Evolutionary conservation across 2,113 vertebrate genomes (phyloP).

Genomic region (Chionomys nivalis): DNA sequence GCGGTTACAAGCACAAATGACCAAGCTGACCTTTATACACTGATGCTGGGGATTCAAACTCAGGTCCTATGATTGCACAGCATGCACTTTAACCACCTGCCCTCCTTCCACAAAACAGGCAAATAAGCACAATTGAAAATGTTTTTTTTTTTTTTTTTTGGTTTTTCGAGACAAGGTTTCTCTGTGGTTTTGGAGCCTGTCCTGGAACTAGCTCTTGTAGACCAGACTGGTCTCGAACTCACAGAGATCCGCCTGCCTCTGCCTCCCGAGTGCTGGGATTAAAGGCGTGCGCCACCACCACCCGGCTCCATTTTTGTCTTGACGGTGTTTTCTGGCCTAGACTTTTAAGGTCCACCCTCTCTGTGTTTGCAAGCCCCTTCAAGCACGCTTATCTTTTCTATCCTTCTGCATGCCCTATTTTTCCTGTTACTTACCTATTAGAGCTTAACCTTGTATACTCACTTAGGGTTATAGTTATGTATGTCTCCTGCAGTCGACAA

Average conservation of each 20-base stretch:
- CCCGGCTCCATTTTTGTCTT: background rate
- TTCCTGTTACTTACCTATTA: background rate
- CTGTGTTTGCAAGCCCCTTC: background rate
- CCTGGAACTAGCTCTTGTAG: no score
- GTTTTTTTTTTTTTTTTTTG: no score
- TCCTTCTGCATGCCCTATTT: background rate
- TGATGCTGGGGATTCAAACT: background rate
- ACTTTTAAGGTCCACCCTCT: background rate
- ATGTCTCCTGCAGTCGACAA: background rate
- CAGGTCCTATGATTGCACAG: background rate
- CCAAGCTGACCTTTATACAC: no score
- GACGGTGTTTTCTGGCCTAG: background rate
- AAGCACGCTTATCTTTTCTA: background rate
- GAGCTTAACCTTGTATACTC: background rate
- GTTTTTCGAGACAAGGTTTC: no score
- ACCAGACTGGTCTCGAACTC: no score
- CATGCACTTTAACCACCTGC: background rate
- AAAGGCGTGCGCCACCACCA: no score
- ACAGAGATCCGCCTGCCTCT: no score
- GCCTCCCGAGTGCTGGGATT: no score
- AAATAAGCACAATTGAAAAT: no score
- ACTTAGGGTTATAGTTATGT: background rate
- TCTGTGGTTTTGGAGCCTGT: no score
- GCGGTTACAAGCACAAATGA: background rate
- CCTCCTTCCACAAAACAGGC: no score